phyloP scores from a whole-genome alignment of 2,797 vertebrate genomes.

The Anolis apletophallus region DNA sequence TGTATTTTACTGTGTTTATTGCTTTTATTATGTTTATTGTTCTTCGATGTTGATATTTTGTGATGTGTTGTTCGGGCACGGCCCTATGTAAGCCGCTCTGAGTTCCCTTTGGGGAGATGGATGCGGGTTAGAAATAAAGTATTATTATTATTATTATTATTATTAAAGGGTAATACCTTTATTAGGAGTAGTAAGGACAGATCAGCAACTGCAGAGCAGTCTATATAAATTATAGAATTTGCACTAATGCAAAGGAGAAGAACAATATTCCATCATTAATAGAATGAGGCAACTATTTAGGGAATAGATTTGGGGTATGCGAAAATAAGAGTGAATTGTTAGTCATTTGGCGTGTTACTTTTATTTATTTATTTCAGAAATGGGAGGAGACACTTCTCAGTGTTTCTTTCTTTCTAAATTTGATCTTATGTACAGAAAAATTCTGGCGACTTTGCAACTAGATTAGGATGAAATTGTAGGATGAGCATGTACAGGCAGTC shows the following conservation, averaged over 20 bases:
- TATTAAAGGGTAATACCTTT: too few species aligned
- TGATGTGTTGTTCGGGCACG: too few species aligned
- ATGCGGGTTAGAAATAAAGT: too few species aligned
- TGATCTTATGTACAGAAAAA: not conserved
- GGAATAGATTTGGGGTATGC: not conserved
- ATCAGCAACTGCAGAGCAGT: not conserved
- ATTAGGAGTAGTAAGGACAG: not conserved
- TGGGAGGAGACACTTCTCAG: not conserved
- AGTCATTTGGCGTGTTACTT: not conserved
- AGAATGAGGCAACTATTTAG: not conserved
- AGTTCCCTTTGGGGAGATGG: too few species aligned
- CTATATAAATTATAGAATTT: not conserved
- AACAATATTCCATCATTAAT: not conserved
- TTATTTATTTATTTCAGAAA: too few species aligned
- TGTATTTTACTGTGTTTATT: too few species aligned
- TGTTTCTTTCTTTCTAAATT: not conserved
- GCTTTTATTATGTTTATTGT: too few species aligned
- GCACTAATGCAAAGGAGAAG: not conserved
- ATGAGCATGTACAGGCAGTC: not conserved
- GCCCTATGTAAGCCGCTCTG: too few species aligned
- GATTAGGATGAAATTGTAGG: not conserved
- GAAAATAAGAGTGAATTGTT: not conserved
- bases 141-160: too few species aligned
- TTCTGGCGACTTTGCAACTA: not conserved
- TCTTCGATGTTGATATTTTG: too few species aligned